phyloP scores from a whole-genome alignment of 92 coral and sea anemone species.

The Hydrozoanthus gracilis region DNA sequence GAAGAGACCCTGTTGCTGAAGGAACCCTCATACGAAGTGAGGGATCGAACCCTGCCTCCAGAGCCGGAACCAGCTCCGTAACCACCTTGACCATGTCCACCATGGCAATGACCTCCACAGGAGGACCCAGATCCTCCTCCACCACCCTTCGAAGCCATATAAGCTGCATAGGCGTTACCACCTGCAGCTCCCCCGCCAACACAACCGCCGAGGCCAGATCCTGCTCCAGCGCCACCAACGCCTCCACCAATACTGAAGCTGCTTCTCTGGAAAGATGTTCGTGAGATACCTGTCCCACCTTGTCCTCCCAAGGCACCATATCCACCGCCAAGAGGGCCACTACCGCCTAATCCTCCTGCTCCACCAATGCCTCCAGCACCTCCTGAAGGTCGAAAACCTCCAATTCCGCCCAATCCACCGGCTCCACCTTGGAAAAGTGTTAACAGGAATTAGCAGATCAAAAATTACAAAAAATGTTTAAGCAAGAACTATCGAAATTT shows the following conservation, averaged over 20 bases:
- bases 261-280: constrained; percentile 1
- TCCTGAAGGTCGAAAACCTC: neutral
- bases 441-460: neutral
- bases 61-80: neutral
- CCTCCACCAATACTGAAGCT: neutral
- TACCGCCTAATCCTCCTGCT: neutral
- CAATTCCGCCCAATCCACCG: constrained; percentile 5
- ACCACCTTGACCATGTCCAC: neutral
- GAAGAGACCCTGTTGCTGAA: constrained; percentile 3
- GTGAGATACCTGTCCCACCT: constrained; percentile 19
- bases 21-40: neutral
- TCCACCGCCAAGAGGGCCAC: neutral
- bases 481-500: too few relatives aligned
- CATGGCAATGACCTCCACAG: constrained; percentile 4
- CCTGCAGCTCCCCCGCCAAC: constrained; percentile 19
- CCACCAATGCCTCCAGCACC: constrained; percentile 6
- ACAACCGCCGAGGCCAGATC: neutral
- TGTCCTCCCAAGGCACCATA: constrained; percentile 19
- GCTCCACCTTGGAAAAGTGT: neutral
- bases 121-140: neutral
- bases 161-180: constrained; percentile 19
- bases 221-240: neutral
- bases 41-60: constrained; percentile 6
- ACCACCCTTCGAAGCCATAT: constrained; percentile 3
- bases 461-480: too few relatives aligned